Conservation (phyloP, 2,113 vertebrate genomes). For the human (Homo sapiens) region DNA sequence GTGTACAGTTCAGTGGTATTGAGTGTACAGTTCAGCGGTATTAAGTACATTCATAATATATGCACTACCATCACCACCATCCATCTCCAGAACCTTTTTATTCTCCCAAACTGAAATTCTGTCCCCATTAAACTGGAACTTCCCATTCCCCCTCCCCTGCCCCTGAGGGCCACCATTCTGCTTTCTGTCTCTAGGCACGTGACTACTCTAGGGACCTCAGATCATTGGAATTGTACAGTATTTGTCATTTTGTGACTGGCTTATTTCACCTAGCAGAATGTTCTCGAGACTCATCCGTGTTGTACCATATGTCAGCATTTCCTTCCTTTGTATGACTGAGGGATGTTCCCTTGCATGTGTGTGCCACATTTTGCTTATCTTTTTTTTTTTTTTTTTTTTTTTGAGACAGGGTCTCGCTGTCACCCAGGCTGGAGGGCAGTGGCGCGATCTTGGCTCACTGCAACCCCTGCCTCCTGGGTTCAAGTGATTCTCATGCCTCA, state of each 20-base stretch:
- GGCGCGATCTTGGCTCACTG: no score
- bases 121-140: background rate
- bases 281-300: no score
- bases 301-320: no score
- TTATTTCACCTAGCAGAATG: background rate
- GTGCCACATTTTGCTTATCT: background rate
- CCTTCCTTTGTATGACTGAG: background rate
- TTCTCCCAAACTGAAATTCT: background rate
- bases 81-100: background rate
- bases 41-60: no score
- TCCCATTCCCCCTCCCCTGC: background rate
- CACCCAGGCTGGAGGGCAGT: no score
- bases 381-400: no score
- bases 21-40: no score
- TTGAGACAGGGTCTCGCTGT: no score
- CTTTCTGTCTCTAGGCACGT: background rate
- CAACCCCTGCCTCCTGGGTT: no score
- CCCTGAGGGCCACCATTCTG: background rate
- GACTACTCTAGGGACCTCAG: background rate
- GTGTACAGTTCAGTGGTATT: no score
- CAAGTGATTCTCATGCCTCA: no score
- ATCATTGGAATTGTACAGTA: accelerated
- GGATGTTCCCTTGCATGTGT: background rate
- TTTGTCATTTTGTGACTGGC: background rate
- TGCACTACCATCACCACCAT: background rate